Percentiles rank a stretch among this genome's conserved stretches.
phyloP scores from a whole-genome alignment of 2,888 invertebrate species.

The Drosophila maculinotata region DNA sequence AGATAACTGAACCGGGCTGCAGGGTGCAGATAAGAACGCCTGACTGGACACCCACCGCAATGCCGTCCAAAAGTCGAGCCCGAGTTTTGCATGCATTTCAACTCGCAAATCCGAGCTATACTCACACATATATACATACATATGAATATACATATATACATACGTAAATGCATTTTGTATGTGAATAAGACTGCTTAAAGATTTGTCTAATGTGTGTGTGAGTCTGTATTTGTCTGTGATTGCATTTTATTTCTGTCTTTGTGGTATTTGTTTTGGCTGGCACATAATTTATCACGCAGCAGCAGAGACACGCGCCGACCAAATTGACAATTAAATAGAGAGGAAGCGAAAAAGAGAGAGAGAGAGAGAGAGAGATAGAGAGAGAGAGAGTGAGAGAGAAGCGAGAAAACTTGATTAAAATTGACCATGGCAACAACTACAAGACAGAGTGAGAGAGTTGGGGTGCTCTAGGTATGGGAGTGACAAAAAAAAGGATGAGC shows the following conservation, averaged over 20 bases:
- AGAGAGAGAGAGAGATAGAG: slow-evolving; percentile 22
- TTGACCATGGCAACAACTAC: slow-evolving; percentile 61
- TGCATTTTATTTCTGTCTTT: slow-evolving; percentile 59
- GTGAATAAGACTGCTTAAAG: slow-evolving; percentile 14
- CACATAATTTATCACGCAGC: slow-evolving; percentile 66
- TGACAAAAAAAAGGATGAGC: slow-evolving; percentile 32
- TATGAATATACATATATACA: background rate
- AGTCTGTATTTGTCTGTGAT: slow-evolving; percentile 29
- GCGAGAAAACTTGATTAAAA: slow-evolving; percentile 77
- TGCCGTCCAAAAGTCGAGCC: slow-evolving; percentile 22
- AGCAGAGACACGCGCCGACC: slow-evolving; percentile 60
- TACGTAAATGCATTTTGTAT: slow-evolving; percentile 37
- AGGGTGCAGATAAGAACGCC: slow-evolving; percentile 61
- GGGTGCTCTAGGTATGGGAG: background rate
- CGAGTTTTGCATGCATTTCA: slow-evolving; percentile 44
- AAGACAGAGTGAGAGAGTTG: background rate
- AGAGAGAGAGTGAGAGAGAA: slow-evolving; percentile 23
- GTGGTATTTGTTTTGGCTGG: slow-evolving; percentile 56
- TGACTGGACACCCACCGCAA: slow-evolving; percentile 46
- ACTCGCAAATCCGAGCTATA: slow-evolving; percentile 28
- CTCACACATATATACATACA: slow-evolving; percentile 11
- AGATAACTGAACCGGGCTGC: slow-evolving; percentile 59
- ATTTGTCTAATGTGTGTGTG: slow-evolving; percentile 25
- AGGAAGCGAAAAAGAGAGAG: slow-evolving; percentile 46
- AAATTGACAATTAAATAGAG: slow-evolving; percentile 77